Evolutionary conservation across 2,888 invertebrate genomes (phyloP), one percentile per base, ranked within the genome.

Genomic region (Anorthoa munda): DNA sequence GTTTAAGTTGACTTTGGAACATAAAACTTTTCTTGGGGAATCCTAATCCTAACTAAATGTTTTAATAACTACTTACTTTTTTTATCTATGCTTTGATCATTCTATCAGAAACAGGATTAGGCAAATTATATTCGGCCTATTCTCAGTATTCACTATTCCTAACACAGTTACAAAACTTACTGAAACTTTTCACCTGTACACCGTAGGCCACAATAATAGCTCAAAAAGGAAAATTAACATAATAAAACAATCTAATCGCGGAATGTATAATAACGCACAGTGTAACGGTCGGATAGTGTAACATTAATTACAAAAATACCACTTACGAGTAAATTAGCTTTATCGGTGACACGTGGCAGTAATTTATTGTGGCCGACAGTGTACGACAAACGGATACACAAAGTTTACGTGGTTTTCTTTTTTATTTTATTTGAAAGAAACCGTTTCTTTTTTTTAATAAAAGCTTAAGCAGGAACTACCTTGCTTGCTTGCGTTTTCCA

Each of bases 301-400:
- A 85, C 89, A 90, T 89, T 90, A 87, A 89, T 90, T 88, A 89
- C 81, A 88, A 81, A 90, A 90, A 90, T 91, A 90, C 90, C 89
- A 88, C 86, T 90, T 87, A 85, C 85, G 84, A 86, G 89, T 90
- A 85, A 90, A 91, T 90, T 89, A 89, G 86, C 75, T 86, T 89
- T 88, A 90, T 91, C 90, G 82, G 77, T 85, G 77, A 83, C 85
- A 81, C 79, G 79, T 65, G 82, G 72, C 79, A 55, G 75, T 81
- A 79, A 88, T 90, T 88, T 89, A 90, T 89, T 75, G 79, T 82
- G 77, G 66, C 74, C 79, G 81, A 80, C 83, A 85, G 53, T 74
- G 72, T 78, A 81, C 81, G 18, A 77, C 69, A 78, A 75, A 76
- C 76, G 76, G 83, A 77, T 80, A 83, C 68, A 79, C 67, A 51